Conservation (phyloP, 2,113 vertebrate species). For the Chaetorhynchus papuensis region DNA sequence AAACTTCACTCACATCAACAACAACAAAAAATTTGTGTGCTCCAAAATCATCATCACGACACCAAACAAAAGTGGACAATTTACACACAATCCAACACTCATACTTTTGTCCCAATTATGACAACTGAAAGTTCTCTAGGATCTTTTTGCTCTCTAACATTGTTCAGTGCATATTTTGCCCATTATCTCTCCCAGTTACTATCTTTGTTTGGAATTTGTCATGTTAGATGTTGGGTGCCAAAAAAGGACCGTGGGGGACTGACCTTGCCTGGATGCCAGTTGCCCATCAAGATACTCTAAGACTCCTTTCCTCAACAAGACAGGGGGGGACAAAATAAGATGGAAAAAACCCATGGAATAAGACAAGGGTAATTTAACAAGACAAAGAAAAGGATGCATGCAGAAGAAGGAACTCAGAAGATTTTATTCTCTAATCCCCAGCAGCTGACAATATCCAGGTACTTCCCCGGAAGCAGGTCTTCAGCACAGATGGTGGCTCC, state of each 20-base stretch:
- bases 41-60: neutral
- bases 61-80: neutral
- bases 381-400: neutral
- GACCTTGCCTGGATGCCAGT: neutral
- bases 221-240: neutral
- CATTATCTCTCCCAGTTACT: neutral
- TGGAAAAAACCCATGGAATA: neutral
- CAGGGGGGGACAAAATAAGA: neutral
- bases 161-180: neutral
- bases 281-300: neutral
- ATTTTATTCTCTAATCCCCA: neutral
- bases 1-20: neutral
- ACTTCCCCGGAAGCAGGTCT: neutral
- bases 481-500: neutral
- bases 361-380: neutral
- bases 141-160: accelerated
- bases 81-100: neutral
- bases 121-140: neutral
- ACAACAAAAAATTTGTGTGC: neutral
- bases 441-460: neutral
- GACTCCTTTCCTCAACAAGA: neutral
- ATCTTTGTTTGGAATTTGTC: neutral
- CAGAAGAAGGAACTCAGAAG: neutral
- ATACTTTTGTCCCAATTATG: neutral
- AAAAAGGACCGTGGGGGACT: neutral